These are phyloP conservation scores for Acinonyx jubatus DNA, from an alignment of 2,113 vertebrate genomes.

Conservation along the genomic window DNA sequence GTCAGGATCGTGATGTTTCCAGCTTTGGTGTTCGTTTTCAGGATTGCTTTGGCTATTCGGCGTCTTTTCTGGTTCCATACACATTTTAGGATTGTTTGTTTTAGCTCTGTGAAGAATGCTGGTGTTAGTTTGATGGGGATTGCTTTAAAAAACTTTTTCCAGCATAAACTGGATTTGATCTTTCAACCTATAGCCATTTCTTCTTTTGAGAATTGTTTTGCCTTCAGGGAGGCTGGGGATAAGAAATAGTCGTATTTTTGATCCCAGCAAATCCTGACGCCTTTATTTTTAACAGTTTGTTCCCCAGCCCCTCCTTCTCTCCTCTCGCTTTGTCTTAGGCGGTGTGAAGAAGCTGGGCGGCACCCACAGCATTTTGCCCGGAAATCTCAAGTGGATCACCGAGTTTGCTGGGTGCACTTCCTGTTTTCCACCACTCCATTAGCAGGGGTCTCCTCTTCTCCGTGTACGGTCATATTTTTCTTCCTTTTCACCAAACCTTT, in stretches of 20 bases:
- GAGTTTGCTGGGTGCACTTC: not conserved
- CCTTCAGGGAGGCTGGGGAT: not conserved
- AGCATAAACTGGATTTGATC: not conserved
- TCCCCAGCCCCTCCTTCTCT: not conserved
- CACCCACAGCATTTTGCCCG: too few species aligned
- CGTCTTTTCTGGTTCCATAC: too few species aligned
- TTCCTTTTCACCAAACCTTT: not conserved
- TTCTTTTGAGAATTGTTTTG: not conserved
- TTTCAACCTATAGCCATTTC: not conserved
- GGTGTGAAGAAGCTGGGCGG: not conserved
- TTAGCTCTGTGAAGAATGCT: too few species aligned
- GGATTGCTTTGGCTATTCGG: too few species aligned
- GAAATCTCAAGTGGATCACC: not conserved
- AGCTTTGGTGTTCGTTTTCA: too few species aligned
- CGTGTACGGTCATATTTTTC: not conserved
- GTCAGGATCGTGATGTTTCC: too few species aligned
- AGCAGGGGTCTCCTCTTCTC: not conserved
- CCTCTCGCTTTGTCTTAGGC: not conserved
- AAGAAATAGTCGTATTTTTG: not conserved
- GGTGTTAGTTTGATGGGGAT: too few species aligned
- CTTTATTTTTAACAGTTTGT: not conserved
- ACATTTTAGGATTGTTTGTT: too few species aligned
- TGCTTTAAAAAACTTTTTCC: not conserved
- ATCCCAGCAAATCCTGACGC: not conserved
- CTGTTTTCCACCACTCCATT: not conserved